Evolutionary conservation across 92 coral and sea anemone species (phyloP).

Genomic region (Nematostella vectensis): DNA sequence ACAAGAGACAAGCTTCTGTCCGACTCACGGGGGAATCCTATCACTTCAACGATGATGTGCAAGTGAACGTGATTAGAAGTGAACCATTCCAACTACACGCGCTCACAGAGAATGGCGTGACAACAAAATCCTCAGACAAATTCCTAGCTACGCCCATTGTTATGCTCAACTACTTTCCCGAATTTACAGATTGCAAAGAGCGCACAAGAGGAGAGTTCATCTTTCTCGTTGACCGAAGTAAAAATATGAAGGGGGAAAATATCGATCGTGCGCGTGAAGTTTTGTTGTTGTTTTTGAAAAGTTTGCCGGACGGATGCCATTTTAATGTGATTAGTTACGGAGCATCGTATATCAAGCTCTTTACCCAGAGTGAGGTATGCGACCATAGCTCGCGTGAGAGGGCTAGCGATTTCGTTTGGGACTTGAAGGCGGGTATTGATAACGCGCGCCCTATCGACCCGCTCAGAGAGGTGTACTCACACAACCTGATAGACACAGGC

Average conservation of each 20-base stretch:
- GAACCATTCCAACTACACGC: slow-evolving; percentile 53
- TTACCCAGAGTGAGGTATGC: slow-evolving; percentile 48
- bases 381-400: slow-evolving; percentile 47
- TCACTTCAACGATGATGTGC: slow-evolving; percentile 38
- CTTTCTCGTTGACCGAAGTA: slow-evolving; percentile 82
- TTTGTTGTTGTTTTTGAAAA: slow-evolving; percentile 67
- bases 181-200: slow-evolving; percentile 43
- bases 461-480: slow-evolving; percentile 53
- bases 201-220: slow-evolving; percentile 69
- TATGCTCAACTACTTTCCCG: slow-evolving; percentile 75
- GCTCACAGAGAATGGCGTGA: slow-evolving; percentile 59
- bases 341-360: slow-evolving; percentile 51
- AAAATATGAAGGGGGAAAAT: slow-evolving; percentile 55
- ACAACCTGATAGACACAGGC: slow-evolving; percentile 60
- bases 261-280: slow-evolving; percentile 58
- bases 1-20: slow-evolving; percentile 40
- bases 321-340: slow-evolving; percentile 89
- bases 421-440: slow-evolving; percentile 63
- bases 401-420: slow-evolving; percentile 49
- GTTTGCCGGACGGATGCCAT: slow-evolving; percentile 70
- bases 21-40: slow-evolving; percentile 35
- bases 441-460: slow-evolving; percentile 69
- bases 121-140: slow-evolving; percentile 32
- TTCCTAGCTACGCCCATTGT: slow-evolving; percentile 59
- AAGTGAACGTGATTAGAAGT: slow-evolving; percentile 32